Evolutionary conservation across 2,888 invertebrate genomes (phyloP).

Genomic region (Congeria kusceri): DNA sequence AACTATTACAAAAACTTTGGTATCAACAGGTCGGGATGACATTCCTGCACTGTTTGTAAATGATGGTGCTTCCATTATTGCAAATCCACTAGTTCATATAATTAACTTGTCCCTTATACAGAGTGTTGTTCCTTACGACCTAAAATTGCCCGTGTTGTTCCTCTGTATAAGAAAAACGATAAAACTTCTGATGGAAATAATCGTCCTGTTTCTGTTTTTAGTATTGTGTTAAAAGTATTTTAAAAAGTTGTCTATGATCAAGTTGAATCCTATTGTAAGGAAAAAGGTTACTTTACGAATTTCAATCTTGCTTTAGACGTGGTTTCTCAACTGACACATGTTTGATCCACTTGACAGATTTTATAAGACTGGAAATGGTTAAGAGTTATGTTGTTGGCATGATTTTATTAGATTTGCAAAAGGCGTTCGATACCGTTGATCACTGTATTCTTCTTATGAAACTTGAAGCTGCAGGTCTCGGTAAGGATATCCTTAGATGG

Average conservation of each 20-base stretch:
- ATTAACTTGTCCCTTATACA: constrained; percentile 5
- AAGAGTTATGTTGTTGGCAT: constrained; percentile 6
- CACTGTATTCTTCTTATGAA: background rate
- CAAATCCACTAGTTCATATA: constrained; percentile 3
- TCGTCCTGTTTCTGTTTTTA: background rate
- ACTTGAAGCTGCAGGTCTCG: no score
- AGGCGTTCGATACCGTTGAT: no score
- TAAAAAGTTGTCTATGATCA: background rate
- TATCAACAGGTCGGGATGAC: constrained; percentile 6
- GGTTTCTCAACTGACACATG: constrained; percentile 8
- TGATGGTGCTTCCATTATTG: constrained; percentile 7
- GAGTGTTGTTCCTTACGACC: constrained; percentile 16
- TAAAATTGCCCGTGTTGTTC: constrained; percentile 25
- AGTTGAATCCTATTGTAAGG: constrained; percentile 1
- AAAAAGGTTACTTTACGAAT: background rate
- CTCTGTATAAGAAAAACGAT: constrained; percentile 37
- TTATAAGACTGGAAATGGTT: constrained; percentile 9
- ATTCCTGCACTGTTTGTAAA: constrained; percentile 5
- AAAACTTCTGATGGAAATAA: constrained; percentile 1
- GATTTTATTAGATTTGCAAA: constrained; percentile 6
- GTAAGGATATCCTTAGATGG: no score
- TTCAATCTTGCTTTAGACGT: background rate
- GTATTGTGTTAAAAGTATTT: no score
- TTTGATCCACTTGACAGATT: constrained; percentile 8
- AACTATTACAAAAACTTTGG: constrained; percentile 1